phyloP scores from a whole-genome alignment of 2,797 vertebrate genomes.

The Fratercula arctica region DNA sequence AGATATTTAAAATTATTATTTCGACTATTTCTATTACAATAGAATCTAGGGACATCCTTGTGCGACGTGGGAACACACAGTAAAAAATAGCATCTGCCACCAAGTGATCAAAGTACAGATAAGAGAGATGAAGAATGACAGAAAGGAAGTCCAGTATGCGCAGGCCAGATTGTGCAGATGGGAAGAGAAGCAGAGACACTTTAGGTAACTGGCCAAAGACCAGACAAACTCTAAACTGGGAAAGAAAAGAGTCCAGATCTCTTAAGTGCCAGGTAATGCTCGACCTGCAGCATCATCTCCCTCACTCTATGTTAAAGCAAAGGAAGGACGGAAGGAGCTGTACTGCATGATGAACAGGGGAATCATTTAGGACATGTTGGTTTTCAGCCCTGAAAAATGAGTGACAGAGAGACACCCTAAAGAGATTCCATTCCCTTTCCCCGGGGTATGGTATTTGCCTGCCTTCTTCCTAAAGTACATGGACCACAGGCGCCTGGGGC shows the following conservation, averaged over 20 bases:
- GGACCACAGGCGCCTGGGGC: neutral
- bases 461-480: neutral
- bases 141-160: neutral
- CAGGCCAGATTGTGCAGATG: neutral
- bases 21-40: neutral
- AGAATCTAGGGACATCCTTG: neutral
- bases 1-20: neutral
- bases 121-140: slow-evolving; percentile 9
- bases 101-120: neutral
- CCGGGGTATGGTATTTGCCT: neutral
- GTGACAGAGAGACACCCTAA: neutral
- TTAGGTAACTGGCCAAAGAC: neutral
- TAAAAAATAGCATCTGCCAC: slow-evolving; percentile 5
- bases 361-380: neutral
- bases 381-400: neutral
- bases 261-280: neutral
- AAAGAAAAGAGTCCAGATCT: neutral
- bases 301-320: neutral
- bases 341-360: neutral
- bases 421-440: neutral
- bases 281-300: neutral
- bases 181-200: neutral
- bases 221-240: neutral
- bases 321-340: neutral
- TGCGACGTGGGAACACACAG: fast-evolving